phyloP scores from a whole-genome alignment of 2,113 vertebrate species.

The Chelonoidis abingdonii region DNA sequence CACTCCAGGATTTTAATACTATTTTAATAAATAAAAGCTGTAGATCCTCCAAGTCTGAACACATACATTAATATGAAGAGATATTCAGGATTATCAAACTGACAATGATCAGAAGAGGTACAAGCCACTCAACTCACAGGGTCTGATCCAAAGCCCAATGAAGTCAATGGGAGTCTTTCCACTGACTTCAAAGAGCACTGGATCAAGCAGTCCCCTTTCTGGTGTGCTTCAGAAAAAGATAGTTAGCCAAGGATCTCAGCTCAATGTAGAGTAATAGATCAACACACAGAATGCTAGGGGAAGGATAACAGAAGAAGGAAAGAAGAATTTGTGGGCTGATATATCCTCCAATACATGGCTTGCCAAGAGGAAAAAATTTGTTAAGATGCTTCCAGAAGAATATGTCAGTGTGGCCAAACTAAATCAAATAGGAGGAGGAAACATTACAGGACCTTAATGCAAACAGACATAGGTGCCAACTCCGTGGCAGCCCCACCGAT shows the following conservation, averaged over 20 bases:
- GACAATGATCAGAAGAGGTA: neutral
- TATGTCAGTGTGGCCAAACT: neutral
- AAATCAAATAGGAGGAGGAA: conserved; percentile 26
- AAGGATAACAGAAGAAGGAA: neutral
- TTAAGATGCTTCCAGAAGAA: neutral
- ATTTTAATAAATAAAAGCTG: neutral
- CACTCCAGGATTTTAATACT: neutral
- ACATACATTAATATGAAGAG: neutral
- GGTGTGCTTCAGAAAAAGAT: neutral
- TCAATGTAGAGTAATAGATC: neutral
- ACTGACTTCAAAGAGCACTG: neutral
- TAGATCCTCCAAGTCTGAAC: neutral
- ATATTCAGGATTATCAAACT: neutral
- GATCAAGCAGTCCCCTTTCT: neutral
- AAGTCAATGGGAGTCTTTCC: neutral
- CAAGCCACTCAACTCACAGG: neutral
- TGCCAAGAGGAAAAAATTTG: neutral
- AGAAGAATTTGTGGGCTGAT: neutral
- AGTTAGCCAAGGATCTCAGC: neutral
- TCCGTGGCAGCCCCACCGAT: too few relatives aligned
- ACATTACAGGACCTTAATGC: neutral
- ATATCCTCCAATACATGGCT: neutral
- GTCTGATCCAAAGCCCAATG: neutral
- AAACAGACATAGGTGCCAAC: neutral
- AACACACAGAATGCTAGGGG: neutral